Conservation (phyloP, 2,888 invertebrate species). For the Leptinotarsa peninsularis region DNA sequence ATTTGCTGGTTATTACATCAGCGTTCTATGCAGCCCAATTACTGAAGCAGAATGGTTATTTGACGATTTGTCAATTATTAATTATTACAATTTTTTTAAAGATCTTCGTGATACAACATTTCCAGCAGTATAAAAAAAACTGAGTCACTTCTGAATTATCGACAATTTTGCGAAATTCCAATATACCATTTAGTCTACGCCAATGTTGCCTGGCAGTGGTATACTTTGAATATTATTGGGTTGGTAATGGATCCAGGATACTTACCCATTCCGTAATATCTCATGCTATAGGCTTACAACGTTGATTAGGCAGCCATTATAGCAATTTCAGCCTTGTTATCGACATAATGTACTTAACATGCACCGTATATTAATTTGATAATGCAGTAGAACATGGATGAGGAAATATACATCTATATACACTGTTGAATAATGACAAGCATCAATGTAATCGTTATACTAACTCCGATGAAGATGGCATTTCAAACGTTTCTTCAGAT, state of each 20-base stretch:
- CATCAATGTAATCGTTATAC: too few relatives aligned
- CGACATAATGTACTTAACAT: slow-evolving; percentile 18
- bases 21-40: too few relatives aligned
- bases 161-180: not conserved
- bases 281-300: slow-evolving; percentile 23
- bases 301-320: slow-evolving; percentile 19
- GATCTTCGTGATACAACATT: too few relatives aligned
- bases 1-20: too few relatives aligned
- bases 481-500: too few relatives aligned
- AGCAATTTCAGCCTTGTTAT: slow-evolving; percentile 24
- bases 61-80: too few relatives aligned
- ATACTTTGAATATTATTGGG: slow-evolving; percentile 3
- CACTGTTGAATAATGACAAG: not conserved
- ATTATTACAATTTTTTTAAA: too few relatives aligned
- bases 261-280: slow-evolving; percentile 19
- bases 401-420: not conserved
- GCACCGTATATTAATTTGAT: slow-evolving; percentile 16
- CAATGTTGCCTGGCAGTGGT: not conserved
- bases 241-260: slow-evolving; percentile 18
- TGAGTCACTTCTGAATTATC: too few relatives aligned
- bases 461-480: too few relatives aligned
- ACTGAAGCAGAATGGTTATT: too few relatives aligned
- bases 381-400: not conserved
- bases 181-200: not conserved
- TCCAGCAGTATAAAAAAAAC: too few relatives aligned